Base-by-base conservation (phyloP, 1,140 invertebrate species). In the Bombyx mori region DNA sequence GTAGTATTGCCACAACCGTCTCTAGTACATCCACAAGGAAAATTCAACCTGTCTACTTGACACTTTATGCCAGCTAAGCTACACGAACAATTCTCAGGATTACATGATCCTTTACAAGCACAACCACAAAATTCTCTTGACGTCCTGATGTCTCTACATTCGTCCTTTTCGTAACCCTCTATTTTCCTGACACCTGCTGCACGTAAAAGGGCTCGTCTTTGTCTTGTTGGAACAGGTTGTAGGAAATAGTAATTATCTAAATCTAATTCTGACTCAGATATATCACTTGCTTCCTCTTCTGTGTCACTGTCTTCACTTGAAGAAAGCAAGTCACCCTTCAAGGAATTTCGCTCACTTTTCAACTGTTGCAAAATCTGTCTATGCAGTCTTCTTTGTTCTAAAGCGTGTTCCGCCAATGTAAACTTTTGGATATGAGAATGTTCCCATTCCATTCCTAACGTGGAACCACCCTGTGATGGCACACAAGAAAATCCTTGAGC, bases 401-500 rank as follows among this genome's bases (percentile, higher is more conserved):
- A 89, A 1, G 95, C 94, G 86, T 98, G 96, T 81, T 98, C 90
- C 6, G 91, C 79, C 57, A 98, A 74, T 8, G 94, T 88, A 62
- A 90, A 89, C 55, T 92, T 91, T 71, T 94, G 91, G 48, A 91
- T 90, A 74, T 95, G 92, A 7, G 92, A 92, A 76, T 99, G 98
- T 58, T 92, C 91, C 59, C 93, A 92, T 54, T 93, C 93, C 98
- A 99, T 99, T n/a, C 97, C 98, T 55, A 99, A 89, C 8, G 97
- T 99, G 45, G 96, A 98, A 42, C 97, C 97, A 45, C 97, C 98
- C 89, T 97, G 95, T 54, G 97, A 98, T 56, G 98, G 98, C 54
- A 99, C 96, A 90, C 97, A 99, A 10, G 96, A 96, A 85, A 99
- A 99, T n/a, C 98, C 98, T 90, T 99, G 98, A 49, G 95, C 91